Evolutionary conservation across 2,113 vertebrate species (phyloP).

Genomic region (Rhinichthys klamathensis): DNA sequence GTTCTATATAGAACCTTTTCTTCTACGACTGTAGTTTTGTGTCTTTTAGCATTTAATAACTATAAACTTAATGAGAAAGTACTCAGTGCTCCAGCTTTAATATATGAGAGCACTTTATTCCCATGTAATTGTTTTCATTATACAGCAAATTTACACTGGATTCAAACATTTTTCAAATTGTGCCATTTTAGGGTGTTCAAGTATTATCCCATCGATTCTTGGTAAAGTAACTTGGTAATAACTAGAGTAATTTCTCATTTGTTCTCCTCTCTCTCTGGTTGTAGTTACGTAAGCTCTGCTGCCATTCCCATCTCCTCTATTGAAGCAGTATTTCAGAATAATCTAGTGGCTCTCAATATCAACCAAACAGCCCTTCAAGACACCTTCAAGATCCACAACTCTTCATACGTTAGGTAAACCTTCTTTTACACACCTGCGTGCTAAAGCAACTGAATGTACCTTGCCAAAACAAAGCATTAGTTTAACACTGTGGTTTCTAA

Average conservation of each 20-base stretch:
- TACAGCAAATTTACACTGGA: not conserved
- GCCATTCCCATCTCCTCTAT: conserved; percentile 56
- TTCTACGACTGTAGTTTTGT: not conserved
- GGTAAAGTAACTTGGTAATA: not conserved
- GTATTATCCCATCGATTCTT: no score
- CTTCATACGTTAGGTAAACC: conserved; percentile 56
- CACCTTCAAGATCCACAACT: conserved; percentile 59
- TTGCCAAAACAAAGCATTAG: no score
- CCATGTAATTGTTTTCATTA: not conserved
- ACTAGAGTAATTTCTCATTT: not conserved
- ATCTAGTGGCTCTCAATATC: conserved; percentile 54
- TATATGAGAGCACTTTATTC: not conserved
- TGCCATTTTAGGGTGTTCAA: not conserved
- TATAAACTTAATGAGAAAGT: not conserved
- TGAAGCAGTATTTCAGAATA: conserved; percentile 53
- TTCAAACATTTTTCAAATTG: not conserved
- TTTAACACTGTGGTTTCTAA: no score
- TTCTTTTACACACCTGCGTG: no score
- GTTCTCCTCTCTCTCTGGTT: conserved; percentile 1
- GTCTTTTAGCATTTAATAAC: not conserved
- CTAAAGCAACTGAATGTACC: no score
- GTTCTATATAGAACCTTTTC: no score
- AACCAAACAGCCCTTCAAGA: conserved; percentile 34
- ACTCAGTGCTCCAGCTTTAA: not conserved
- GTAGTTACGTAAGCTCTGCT: conserved; percentile 56